Conservation (phyloP, 2,797 vertebrate species). For the Nothura maculosa region DNA sequence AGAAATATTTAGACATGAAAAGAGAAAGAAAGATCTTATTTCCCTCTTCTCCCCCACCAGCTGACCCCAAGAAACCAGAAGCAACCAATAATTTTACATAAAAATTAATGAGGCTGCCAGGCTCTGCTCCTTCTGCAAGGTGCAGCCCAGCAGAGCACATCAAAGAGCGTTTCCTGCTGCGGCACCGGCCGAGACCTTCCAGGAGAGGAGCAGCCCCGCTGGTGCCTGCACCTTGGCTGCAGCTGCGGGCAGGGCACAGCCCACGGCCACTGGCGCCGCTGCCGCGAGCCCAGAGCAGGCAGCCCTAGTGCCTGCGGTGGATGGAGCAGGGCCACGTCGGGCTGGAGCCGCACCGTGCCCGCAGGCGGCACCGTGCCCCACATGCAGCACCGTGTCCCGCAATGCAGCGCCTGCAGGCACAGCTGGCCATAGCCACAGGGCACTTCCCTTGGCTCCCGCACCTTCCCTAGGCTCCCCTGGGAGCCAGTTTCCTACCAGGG, state of each 20-base stretch:
- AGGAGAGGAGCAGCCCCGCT: background rate
- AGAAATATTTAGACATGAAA: constrained; percentile 18
- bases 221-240: background rate
- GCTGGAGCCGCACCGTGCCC: background rate
- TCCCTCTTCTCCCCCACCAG: background rate
- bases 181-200: background rate
- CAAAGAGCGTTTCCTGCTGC: background rate
- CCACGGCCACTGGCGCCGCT: background rate
- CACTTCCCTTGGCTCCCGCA: background rate
- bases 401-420: background rate
- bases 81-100: background rate
- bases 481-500: background rate
- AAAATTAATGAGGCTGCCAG: background rate
- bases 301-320: background rate
- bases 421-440: background rate
- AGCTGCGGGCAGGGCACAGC: background rate
- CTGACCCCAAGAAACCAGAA: background rate
- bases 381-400: too few relatives aligned
- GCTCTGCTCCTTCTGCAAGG: background rate
- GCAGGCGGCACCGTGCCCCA: too few relatives aligned
- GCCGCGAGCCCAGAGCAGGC: background rate
- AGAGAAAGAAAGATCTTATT: background rate
- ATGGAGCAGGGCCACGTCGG: background rate
- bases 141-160: background rate
- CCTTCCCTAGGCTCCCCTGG: background rate